Evolutionary conservation across 2,113 vertebrate genomes (phyloP).

Genomic region (Tupaia tana): DNA sequence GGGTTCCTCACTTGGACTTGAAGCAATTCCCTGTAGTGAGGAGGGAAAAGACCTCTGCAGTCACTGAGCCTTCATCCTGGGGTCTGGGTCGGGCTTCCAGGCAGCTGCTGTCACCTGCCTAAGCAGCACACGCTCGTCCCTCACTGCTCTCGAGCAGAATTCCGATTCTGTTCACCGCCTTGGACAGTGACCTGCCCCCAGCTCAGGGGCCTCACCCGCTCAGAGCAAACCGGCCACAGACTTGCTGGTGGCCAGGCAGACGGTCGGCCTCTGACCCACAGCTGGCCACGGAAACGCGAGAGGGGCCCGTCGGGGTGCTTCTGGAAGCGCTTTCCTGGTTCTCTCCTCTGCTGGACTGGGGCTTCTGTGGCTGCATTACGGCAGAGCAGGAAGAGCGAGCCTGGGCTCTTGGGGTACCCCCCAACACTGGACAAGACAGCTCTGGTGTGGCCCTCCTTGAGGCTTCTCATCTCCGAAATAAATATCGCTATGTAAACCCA

Average conservation of each 20-base stretch:
- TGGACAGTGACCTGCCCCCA: rapidly evolving
- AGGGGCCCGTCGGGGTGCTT: not conserved
- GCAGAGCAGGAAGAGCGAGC: not conserved
- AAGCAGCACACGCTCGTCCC: not conserved
- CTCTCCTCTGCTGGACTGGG: not conserved
- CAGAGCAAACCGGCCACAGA: not conserved
- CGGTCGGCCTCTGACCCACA: not conserved
- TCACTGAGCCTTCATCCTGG: not conserved
- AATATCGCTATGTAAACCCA: not conserved
- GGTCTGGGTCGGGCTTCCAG: not conserved
- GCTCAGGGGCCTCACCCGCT: not conserved
- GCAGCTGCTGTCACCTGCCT: not conserved
- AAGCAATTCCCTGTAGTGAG: not conserved
- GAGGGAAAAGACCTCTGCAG: not conserved
- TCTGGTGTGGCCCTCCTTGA: not conserved
- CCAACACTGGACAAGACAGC: not conserved
- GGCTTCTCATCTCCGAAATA: not conserved
- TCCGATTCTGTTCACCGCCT: not conserved
- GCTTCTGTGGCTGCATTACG: not conserved
- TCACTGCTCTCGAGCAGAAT: not conserved
- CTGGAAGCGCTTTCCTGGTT: not conserved
- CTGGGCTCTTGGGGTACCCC: not conserved
- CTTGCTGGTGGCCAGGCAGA: not conserved
- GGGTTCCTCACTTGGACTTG: not conserved
- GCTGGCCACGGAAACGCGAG: not conserved